phyloP scores from a whole-genome alignment of 2,888 invertebrate genomes.

The Cyrtodaria siliqua region DNA sequence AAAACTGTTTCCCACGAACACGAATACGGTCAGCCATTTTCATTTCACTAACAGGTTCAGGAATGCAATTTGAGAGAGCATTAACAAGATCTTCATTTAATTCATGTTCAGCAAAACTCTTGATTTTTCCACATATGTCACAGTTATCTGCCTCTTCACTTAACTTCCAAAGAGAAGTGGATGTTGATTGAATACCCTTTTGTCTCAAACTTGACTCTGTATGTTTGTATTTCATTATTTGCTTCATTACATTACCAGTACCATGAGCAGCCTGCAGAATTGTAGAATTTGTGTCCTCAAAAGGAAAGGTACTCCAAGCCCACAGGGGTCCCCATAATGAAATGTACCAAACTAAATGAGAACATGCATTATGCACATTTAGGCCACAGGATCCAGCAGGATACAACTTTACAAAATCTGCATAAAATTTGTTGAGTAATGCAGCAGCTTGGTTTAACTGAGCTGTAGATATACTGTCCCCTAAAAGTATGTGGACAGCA shows the following conservation, averaged over 20 bases:
- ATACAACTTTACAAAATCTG: conserved; percentile 24
- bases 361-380: conserved; percentile 37
- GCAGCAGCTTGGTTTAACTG: conserved; percentile 14
- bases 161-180: background rate
- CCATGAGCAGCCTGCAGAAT: conserved; percentile 26
- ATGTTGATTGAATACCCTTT: background rate
- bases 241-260: conserved; percentile 24
- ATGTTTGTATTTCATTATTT: conserved; percentile 6
- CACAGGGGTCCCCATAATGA: conserved; percentile 32
- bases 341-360: conserved; percentile 25
- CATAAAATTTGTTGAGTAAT: conserved; percentile 19
- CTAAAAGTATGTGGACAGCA: conserved; percentile 16
- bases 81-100: background rate
- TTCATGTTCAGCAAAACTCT: background rate
- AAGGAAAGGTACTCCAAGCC: conserved; percentile 26
- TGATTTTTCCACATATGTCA: background rate
- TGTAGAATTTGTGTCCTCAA: conserved; percentile 18
- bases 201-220: background rate
- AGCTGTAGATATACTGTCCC: conserved; percentile 5
- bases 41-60: background rate
- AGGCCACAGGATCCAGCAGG: conserved; percentile 23
- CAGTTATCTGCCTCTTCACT: background rate
- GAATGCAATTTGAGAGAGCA: background rate
- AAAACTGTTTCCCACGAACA: conserved; percentile 12
- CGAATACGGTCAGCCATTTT: conserved; percentile 13